These are phyloP conservation scores for Liopterus haemorrhoidalis DNA, from an alignment of 2,888 invertebrate species.

Conservation along the genomic window DNA sequence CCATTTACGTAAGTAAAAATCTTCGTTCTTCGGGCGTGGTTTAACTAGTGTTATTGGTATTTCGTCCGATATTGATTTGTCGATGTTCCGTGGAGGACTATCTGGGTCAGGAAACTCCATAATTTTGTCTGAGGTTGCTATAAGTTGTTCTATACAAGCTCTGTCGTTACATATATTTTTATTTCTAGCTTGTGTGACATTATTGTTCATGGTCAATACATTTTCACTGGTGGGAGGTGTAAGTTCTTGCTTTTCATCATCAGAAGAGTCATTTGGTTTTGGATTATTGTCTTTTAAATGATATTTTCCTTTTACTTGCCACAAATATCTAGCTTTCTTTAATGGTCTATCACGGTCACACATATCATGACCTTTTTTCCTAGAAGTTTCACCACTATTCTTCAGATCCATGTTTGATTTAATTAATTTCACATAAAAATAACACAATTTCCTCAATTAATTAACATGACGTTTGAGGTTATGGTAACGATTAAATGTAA, in stretches of 20 bases:
- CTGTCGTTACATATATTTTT: constrained; percentile 28
- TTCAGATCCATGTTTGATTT: constrained; percentile 33
- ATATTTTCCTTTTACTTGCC: constrained; percentile 62
- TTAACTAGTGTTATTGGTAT: constrained; percentile 40
- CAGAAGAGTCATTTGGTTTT: constrained; percentile 13
- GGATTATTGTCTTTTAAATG: constrained; percentile 50
- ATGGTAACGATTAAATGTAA: constrained; percentile 9
- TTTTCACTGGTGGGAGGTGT: constrained; percentile 33
- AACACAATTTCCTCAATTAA: too few relatives aligned
- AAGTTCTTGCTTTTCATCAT: constrained; percentile 3
- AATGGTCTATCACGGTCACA: constrained; percentile 54
- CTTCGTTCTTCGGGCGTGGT: constrained; percentile 37
- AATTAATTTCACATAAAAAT: too few relatives aligned
- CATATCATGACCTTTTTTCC: constrained; percentile 48
- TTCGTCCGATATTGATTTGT: constrained; percentile 32
- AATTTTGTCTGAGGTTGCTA: constrained; percentile 32
- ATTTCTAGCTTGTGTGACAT: constrained; percentile 17
- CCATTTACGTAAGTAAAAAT: constrained; percentile 51
- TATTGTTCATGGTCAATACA: constrained; percentile 24
- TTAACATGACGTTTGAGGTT: too few relatives aligned
- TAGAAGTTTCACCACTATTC: constrained; percentile 47
- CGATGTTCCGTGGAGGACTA: constrained; percentile 25
- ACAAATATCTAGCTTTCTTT: constrained; percentile 61
- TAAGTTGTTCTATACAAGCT: constrained; percentile 38
- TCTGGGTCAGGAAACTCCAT: constrained; percentile 30